A percentile compares a stretch with the other conserved stretches of the same genome.
phyloP scores from a whole-genome alignment of 2,888 invertebrate species.

The Metalampra italica region DNA sequence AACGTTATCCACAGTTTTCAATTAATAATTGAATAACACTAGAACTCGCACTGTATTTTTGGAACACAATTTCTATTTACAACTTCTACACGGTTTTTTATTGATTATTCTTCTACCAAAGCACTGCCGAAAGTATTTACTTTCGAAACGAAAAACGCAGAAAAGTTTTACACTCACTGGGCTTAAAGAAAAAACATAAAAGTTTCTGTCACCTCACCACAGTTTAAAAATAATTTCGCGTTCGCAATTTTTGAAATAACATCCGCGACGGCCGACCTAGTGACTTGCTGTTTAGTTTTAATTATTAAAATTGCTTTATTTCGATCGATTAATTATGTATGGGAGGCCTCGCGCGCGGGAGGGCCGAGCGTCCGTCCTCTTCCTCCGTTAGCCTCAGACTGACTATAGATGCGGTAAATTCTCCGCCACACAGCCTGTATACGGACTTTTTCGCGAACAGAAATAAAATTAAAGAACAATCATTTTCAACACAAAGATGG shows the following conservation, averaged over 20 bases:
- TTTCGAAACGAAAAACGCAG: neutral
- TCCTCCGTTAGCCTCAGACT: constrained; percentile 8
- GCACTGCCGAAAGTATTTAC: neutral
- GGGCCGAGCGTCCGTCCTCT: constrained; percentile 7
- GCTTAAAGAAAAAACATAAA: constrained; percentile 2
- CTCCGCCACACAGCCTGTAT: neutral
- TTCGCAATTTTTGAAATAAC: constrained; percentile 4
- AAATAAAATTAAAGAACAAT: neutral
- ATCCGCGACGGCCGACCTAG: neutral
- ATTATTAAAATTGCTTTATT: constrained; percentile 9
- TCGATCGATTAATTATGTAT: constrained; percentile 14
- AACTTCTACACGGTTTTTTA: neutral
- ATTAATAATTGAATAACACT: neutral
- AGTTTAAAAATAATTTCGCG: neutral
- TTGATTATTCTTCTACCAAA: neutral
- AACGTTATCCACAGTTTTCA: neutral
- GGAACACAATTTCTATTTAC: neutral
- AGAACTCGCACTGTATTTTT: neutral
- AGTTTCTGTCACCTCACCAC: constrained; percentile 7
- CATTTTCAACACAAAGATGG: no score
- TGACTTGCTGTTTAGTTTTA: constrained; percentile 9
- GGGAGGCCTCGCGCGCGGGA: constrained; percentile 1
- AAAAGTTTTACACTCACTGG: neutral
- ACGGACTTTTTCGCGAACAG: neutral
- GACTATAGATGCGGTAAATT: constrained; percentile 4